Evolutionary conservation across 2,888 invertebrate species (phyloP), one percentile per base, ranked within the genome.

Genomic region (Melanophora roralis): DNA sequence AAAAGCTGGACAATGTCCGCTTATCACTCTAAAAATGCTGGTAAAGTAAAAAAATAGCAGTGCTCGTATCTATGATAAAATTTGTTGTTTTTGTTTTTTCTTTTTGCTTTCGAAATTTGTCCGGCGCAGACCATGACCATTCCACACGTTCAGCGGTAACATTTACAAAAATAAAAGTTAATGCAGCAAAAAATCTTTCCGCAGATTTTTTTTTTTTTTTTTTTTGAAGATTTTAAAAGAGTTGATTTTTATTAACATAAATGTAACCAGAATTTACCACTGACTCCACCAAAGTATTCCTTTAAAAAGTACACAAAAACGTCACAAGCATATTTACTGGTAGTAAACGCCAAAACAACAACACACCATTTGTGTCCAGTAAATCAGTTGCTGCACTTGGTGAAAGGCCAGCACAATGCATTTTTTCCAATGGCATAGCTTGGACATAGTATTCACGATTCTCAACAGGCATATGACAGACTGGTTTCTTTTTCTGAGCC

Each of bases 401-500:
- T 85, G 87, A 87, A 73, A 94, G 94, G 85, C 94, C 93, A 82
- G 94, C 93, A 91, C 96, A 96, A 87, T 94, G 94, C 95, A 96
- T 95, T 88, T 93, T 93, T 83, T 95, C 95, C 79, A 95, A 90
- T 0, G 96, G 96, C 92, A 96, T 93, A 88, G 93, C 94, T 86
- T 95, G 95, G 74, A 96, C 93, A 86, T 93, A 94, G 90, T 95
- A 96, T 88, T 96, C 96, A 34, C 95, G 92, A 88, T 95, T 95
- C 87, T 96, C 96, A 84, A 92, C 91, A 49, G 91, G 91, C 95
- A 96, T 95, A 81, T 93, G 94, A 90, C 96, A 96, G 55, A 95
- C 92, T 2, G 95, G 95, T 71, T 95, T 92, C 87, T 96, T 96
- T 91, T 96, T 96, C 86, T 95, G 95, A 93, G 95, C 95, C 93